Base-by-base conservation (phyloP, 2,797 vertebrate genomes). In the Sciaenops ocellatus region DNA sequence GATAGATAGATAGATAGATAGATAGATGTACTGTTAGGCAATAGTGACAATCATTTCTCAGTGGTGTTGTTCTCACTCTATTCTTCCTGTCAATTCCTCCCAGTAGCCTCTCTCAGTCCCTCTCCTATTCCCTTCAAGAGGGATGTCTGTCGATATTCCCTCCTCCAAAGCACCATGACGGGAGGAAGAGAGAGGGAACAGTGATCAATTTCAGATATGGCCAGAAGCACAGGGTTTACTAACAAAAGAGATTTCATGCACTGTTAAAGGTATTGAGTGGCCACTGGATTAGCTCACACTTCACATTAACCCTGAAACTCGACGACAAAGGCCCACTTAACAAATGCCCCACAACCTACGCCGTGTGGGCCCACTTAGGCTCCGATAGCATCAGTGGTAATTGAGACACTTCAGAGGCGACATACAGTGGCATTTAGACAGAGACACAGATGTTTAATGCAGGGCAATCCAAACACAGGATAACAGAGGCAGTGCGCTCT, bases 241-340 rank as follows among this genome's bases (percentile, higher is more conserved):
- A 93, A 94, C 93, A 94, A 91, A 94, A 90, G 87, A 94, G 94
- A 94, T 94, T 94, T 93, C 91, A 94, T 90, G 93, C 88, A 30
- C 93, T 90, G 93, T 94, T 95, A 94, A 93, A 87, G 89, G 88
- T 93, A 93, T 93, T 84, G 94, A 94, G 90, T 93, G 90, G 92
- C 83, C 90, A 86, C 90, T 92, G 94, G 92, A 94, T 95, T 94
- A 94, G 89, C 91, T 87, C 87, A 79, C 86, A 87, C 90, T 92
- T 89, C 90, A 92, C 92, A 90, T 93, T 93, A 93, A 93, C 91
- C 91, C 90, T 82, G 83, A 87, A 89, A 90, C 85, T 80, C 77
- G 17, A 84, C 76, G 84, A 91, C 90, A 90, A 93, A 88, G 87
- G 79, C 83, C 85, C 86, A 90, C 90, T 93, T 94, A 93, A 91